Evolutionary conservation across 2,797 vertebrate species (phyloP).

Genomic region (Melanotaenia maccullochi): DNA sequence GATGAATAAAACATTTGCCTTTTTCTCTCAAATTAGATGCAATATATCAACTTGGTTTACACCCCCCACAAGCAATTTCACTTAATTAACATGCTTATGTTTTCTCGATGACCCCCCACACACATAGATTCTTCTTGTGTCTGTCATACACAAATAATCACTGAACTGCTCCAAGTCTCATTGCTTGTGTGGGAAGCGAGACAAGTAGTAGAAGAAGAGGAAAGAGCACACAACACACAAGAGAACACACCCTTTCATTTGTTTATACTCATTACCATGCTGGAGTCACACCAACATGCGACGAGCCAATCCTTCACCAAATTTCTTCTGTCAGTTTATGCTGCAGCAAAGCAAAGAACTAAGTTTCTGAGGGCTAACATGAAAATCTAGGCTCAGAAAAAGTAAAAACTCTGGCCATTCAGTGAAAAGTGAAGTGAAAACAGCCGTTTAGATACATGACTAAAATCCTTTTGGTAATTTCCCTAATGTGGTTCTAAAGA

Average conservation of each 20-base stretch:
- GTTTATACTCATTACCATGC: constrained; percentile 27
- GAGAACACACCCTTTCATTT: neutral
- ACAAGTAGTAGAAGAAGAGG: constrained; percentile 52
- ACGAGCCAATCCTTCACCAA: too few relatives aligned
- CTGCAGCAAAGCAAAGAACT: too few relatives aligned
- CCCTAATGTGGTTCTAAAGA: too few relatives aligned
- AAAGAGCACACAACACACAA: constrained; percentile 39
- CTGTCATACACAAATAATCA: constrained; percentile 83
- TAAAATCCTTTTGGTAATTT: too few relatives aligned
- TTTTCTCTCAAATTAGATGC: constrained; percentile 58
- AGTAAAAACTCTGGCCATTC: too few relatives aligned
- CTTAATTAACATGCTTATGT: constrained; percentile 79
- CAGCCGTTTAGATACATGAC: too few relatives aligned
- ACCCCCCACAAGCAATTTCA: constrained; percentile 73
- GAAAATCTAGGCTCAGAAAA: too few relatives aligned
- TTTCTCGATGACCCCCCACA: constrained; percentile 63
- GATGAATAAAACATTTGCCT: constrained; percentile 75
- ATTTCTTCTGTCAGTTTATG: too few relatives aligned
- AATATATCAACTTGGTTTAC: constrained; percentile 75
- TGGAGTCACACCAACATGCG: constrained; percentile 10
- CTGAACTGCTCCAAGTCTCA: constrained; percentile 65
- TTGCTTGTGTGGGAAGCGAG: constrained; percentile 67
- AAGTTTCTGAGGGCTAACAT: too few relatives aligned
- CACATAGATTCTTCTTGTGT: constrained; percentile 65
- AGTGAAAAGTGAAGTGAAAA: too few relatives aligned